Percentiles rank a stretch among this genome's conserved stretches.
These are phyloP conservation scores for Muscicapa adusta DNA, from an alignment of 2,113 vertebrate species.

Conservation along the genomic window DNA sequence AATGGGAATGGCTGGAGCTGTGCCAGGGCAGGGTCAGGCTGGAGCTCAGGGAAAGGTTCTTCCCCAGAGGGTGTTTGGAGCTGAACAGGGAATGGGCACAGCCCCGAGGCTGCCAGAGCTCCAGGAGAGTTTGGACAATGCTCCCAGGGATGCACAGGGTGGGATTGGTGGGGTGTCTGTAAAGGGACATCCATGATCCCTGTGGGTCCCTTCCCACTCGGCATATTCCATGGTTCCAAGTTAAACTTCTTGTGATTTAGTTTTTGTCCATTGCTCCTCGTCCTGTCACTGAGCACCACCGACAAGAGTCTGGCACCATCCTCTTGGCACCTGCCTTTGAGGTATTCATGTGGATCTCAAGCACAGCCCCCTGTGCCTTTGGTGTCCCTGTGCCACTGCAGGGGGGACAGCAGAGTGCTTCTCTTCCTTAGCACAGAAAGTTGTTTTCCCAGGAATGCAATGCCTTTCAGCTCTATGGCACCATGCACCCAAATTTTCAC, in stretches of 20 bases:
- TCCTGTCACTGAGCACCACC: background rate
- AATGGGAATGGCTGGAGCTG: background rate
- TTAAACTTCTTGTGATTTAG: background rate
- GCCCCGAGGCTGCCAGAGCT: background rate
- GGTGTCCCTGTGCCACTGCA: background rate
- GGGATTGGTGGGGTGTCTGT: background rate
- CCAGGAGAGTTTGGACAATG: accelerated
- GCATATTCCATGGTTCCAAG: background rate
- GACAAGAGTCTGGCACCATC: background rate
- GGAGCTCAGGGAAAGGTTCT: background rate
- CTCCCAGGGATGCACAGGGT: background rate
- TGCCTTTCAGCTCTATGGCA: background rate
- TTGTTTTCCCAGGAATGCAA: background rate
- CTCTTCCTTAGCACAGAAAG: background rate
- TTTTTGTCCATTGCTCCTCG: background rate
- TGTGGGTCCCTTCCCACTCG: background rate
- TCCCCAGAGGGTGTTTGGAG: background rate
- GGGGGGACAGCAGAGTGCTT: background rate
- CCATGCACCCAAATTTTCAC: background rate
- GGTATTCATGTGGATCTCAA: background rate
- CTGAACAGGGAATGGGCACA: background rate
- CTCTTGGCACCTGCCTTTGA: background rate
- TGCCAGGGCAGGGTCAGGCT: accelerated
- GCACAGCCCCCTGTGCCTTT: background rate
- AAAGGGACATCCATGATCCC: background rate